A percentile compares a stretch with the other conserved stretches of the same genome.
Conservation (phyloP, 2,888 invertebrate species). For the Melanophora roralis region DNA sequence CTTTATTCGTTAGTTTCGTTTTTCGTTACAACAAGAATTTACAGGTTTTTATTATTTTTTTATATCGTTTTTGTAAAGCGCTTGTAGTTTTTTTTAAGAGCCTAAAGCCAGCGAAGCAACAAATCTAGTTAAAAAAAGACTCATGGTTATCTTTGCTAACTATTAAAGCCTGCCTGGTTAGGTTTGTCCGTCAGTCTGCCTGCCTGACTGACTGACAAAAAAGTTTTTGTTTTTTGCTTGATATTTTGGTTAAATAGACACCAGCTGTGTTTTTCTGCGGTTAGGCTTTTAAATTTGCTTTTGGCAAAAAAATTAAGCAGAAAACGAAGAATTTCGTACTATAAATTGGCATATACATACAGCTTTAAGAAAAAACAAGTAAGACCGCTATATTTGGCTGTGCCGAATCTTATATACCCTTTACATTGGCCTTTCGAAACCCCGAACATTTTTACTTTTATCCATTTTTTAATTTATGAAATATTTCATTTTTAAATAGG, state of each 20-base stretch:
- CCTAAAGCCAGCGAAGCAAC: constrained; percentile 62
- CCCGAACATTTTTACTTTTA: no score
- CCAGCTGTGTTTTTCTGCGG: constrained; percentile 58
- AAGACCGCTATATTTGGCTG: no score
- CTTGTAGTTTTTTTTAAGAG: constrained; percentile 48
- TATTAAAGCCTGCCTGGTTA: constrained; percentile 5
- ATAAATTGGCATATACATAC: constrained; percentile 55
- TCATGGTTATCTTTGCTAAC: constrained; percentile 37
- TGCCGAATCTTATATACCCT: no score
- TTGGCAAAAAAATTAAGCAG: constrained; percentile 21
- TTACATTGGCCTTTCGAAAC: no score
- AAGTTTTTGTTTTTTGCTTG: constrained; percentile 3
- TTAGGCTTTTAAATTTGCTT: constrained; percentile 44
- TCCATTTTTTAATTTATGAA: no score
- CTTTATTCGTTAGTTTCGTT: no score
- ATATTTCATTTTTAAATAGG: no score
- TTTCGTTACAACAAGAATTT: constrained; percentile 18
- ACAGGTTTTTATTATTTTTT: constrained; percentile 23
- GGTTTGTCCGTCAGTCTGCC: not conserved
- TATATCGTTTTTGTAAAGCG: not conserved
- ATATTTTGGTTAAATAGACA: constrained; percentile 33
- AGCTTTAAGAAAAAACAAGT: constrained; percentile 50
- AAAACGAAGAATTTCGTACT: constrained; percentile 21
- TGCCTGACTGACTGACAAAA: not conserved
- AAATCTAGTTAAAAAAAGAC: constrained; percentile 63